phyloP scores from a whole-genome alignment of 1,140 invertebrate species.

The Bombus fervidus region DNA sequence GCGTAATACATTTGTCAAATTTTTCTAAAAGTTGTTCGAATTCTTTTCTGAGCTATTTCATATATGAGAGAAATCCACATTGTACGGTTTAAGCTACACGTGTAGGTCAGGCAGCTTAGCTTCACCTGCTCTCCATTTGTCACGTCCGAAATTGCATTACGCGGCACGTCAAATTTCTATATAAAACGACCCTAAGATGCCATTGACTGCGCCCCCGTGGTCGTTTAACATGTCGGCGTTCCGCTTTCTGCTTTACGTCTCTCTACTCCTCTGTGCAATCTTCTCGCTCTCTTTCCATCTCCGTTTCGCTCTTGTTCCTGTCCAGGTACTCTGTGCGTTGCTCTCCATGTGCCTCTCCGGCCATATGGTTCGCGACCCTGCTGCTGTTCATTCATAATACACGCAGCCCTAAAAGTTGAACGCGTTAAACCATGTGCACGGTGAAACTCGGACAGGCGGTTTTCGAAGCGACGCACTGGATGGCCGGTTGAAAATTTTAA shows the following conservation, averaged over 20 bases:
- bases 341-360: not conserved
- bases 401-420: slow-evolving; percentile 56
- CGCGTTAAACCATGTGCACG: slow-evolving; percentile 23
- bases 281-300: not conserved
- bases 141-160: slow-evolving; percentile 67
- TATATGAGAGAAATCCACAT: no score
- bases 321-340: not conserved
- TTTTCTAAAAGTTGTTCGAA: no score
- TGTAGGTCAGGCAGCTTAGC: slow-evolving; percentile 3
- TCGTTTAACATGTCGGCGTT: slow-evolving; percentile 57
- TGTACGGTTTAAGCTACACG: not conserved
- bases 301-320: not conserved
- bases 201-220: slow-evolving; percentile 57
- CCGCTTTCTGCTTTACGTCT: slow-evolving; percentile 29
- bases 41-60: no score
- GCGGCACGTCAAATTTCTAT: slow-evolving; percentile 64
- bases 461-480: slow-evolving; percentile 28
- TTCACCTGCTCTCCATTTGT: slow-evolving; percentile 66
- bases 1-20: no score
- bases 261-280: slow-evolving; percentile 6
- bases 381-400: slow-evolving; percentile 66
- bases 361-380: slow-evolving; percentile 61
- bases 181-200: slow-evolving; percentile 64
- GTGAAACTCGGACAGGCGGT: slow-evolving; percentile 34
- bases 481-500: slow-evolving; percentile 44